Conservation (phyloP, 2,113 vertebrate species). For the Megaceryle maxima region DNA sequence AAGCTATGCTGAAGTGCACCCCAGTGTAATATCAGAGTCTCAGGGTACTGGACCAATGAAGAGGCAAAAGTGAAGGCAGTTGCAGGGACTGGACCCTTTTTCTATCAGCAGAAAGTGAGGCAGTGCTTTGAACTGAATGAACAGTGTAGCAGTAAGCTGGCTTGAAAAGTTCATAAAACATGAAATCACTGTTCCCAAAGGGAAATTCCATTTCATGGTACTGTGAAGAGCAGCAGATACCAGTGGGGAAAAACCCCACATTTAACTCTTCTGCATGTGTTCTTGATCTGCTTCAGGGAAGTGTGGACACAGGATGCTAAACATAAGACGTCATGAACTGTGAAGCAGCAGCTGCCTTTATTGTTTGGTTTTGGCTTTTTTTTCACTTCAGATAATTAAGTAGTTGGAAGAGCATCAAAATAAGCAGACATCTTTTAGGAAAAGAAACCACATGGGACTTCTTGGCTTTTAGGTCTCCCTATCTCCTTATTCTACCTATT, state of each 20-base stretch:
- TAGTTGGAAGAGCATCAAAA: constrained; percentile 30
- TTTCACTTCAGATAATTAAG: constrained; percentile 53
- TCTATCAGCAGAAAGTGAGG: background rate
- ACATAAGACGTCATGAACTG: background rate
- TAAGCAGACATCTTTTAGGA: constrained; percentile 30
- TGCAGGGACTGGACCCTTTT: background rate
- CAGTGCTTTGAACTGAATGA: background rate
- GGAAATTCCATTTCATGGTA: background rate
- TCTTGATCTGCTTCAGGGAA: background rate
- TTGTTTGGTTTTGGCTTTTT: background rate
- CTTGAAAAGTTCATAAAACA: background rate
- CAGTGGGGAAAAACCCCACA: background rate
- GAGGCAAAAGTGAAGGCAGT: background rate
- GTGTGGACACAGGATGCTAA: background rate
- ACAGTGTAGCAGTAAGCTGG: background rate
- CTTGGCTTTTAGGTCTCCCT: constrained; percentile 11
- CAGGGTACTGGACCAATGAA: background rate
- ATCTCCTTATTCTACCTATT: background rate
- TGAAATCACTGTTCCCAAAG: background rate
- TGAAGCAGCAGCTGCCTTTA: constrained; percentile 32
- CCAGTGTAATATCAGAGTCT: background rate
- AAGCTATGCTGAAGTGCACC: background rate
- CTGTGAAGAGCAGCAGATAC: background rate
- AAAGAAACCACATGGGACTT: constrained; percentile 10
- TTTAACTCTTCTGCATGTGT: background rate